Conservation (phyloP, 2,888 invertebrate genomes). For the Augiades crinisus region DNA sequence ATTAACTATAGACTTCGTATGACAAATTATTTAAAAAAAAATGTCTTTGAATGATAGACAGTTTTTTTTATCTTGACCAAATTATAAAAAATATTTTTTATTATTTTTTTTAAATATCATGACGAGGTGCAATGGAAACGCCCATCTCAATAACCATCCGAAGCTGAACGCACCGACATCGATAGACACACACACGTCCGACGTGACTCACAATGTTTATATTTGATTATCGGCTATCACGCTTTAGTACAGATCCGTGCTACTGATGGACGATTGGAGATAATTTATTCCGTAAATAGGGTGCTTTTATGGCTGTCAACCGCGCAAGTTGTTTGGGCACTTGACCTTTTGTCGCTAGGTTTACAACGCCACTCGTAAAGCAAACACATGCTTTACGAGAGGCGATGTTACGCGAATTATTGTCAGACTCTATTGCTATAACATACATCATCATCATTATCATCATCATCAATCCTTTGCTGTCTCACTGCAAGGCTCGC, state of each 20-base stretch:
- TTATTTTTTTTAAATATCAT: neutral
- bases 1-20: neutral
- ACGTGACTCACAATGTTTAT: constrained; percentile 67
- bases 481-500: no score
- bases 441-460: no score
- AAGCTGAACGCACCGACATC: constrained; percentile 33
- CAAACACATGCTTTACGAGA: no score
- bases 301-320: neutral
- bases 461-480: no score
- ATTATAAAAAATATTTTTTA: neutral
- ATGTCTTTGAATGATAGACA: no score
- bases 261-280: constrained; percentile 41
- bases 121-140: constrained; percentile 27
- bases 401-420: no score
- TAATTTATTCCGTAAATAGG: constrained; percentile 8
- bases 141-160: constrained; percentile 31
- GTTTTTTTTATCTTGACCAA: constrained; percentile 2
- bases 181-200: constrained; percentile 29
- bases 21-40: constrained; percentile 14
- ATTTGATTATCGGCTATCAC: constrained; percentile 50
- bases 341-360: no score
- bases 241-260: constrained; percentile 44
- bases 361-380: no score
- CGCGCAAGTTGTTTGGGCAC: no score
- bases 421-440: no score